Evolutionary conservation across 2,113 vertebrate genomes (phyloP), one percentile per base, ranked within the genome.

Genomic region (Psettodes erumei): DNA sequence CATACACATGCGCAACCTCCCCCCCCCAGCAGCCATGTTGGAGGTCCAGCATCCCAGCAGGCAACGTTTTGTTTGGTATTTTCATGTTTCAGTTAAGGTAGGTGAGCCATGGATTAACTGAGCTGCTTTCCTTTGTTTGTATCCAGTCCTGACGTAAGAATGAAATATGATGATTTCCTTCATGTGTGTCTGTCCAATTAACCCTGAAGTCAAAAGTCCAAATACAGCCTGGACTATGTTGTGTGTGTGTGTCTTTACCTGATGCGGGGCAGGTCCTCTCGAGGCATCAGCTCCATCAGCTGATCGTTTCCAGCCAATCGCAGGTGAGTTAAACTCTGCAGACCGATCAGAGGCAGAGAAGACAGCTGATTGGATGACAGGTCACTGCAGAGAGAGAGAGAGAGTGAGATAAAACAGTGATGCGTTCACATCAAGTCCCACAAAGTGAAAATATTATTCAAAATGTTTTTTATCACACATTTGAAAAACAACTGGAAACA

Each of bases 301-400:
- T 93, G 93, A 79, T 84, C 81, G 89, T 98, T 99, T 94, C 96
- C 97, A 84, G 96, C 95, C 95, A 98, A 91, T 93, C 97, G 97
- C 88, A 99, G 94, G 90, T 98, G 96, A 93, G 96, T 98, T 86
- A 99, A 92, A 88, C 94, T 94, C 89, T 95, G 94, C 81, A 98
- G 94, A 59, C 96, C 96, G 82, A 84, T 94, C 90, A 96, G 93
- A 89, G 96, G 96, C 91, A 99, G 94, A 70, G 95, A 95, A 0
- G 94, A 95, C 88, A 99, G 95, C 90, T 91, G 93, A 91, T 99
- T 99, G 94, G 94, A 96, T 8, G 96, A 96, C 77, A 99, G 95
- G 91, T 99, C 97, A 61, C 97, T 99, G 91, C 37, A 82, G 93
- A 93, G 81, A 93, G 89, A 86, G 90, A 91, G 86, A 79, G 27